phyloP scores from a whole-genome alignment of 2,113 vertebrate genomes.

The Amphiprion ocellaris region DNA sequence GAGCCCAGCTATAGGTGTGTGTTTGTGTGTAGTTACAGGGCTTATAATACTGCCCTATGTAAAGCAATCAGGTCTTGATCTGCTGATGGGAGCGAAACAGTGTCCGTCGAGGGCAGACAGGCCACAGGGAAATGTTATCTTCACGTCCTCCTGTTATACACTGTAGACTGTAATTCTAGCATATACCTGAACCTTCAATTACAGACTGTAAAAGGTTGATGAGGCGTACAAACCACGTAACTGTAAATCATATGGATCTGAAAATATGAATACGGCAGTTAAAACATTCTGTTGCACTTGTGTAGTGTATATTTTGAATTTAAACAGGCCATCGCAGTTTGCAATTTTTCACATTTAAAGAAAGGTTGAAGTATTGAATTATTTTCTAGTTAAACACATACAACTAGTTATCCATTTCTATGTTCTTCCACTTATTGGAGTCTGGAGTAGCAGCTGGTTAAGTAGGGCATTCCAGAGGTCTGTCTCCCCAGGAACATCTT shows the following conservation, averaged over 20 bases:
- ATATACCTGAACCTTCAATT: slow-evolving; percentile 27
- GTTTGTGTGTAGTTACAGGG: slow-evolving; percentile 65
- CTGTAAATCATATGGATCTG: background rate
- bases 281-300: too few species aligned
- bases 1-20: slow-evolving; percentile 28
- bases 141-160: slow-evolving; percentile 50
- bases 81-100: slow-evolving; percentile 81
- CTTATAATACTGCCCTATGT: slow-evolving; percentile 74
- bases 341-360: too few species aligned
- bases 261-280: too few species aligned
- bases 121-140: slow-evolving; percentile 62
- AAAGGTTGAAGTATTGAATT: too few species aligned
- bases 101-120: slow-evolving; percentile 68
- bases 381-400: too few species aligned
- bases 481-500: too few species aligned
- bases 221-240: slow-evolving; percentile 22
- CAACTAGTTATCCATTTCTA: too few species aligned
- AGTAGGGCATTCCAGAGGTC: too few species aligned
- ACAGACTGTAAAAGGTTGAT: slow-evolving; percentile 3
- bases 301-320: too few species aligned
- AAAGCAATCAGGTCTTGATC: slow-evolving; percentile 81
- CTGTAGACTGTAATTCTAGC: slow-evolving; percentile 62
- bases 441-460: too few species aligned
- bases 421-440: too few species aligned
- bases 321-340: too few species aligned